Percentiles rank a stretch among this genome's conserved stretches.
Conservation (phyloP, 2,888 invertebrate genomes). For the Eulithis testata region DNA sequence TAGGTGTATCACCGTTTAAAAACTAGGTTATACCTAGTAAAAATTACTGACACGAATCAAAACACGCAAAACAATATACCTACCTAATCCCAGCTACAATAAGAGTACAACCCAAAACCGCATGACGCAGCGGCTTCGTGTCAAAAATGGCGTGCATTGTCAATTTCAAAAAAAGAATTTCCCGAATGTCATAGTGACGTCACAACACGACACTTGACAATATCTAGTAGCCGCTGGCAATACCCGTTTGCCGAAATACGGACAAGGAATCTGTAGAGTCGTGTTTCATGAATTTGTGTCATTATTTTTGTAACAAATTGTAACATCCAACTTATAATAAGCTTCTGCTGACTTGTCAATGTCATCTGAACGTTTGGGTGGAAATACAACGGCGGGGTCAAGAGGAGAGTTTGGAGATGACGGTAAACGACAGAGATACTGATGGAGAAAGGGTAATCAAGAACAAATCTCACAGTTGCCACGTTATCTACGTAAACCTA, state of each 20-base stretch:
- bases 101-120: background rate
- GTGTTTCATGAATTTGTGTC: constrained; percentile 10
- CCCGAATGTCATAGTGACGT: constrained; percentile 49
- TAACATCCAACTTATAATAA: too few species aligned
- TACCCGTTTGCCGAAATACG: constrained; percentile 57
- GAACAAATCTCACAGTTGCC: too few species aligned
- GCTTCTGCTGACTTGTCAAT: too few species aligned
- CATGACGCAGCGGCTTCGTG: constrained; percentile 4
- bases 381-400: too few species aligned
- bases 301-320: background rate
- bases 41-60: background rate
- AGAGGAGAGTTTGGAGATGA: too few species aligned
- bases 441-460: too few species aligned
- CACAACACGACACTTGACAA: constrained; percentile 49
- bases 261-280: constrained; percentile 41
- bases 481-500: too few species aligned
- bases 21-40: too few species aligned
- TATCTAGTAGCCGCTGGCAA: constrained; percentile 48
- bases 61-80: background rate
- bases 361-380: too few species aligned
- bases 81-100: too few species aligned
- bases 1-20: too few species aligned
- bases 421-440: too few species aligned
- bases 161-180: constrained; percentile 49
- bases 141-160: constrained; percentile 31